Percentiles rank a stretch among this genome's conserved stretches.
Evolutionary conservation across 2,113 vertebrate genomes (phyloP).

Genomic region (Genyomyrus donnyi): DNA sequence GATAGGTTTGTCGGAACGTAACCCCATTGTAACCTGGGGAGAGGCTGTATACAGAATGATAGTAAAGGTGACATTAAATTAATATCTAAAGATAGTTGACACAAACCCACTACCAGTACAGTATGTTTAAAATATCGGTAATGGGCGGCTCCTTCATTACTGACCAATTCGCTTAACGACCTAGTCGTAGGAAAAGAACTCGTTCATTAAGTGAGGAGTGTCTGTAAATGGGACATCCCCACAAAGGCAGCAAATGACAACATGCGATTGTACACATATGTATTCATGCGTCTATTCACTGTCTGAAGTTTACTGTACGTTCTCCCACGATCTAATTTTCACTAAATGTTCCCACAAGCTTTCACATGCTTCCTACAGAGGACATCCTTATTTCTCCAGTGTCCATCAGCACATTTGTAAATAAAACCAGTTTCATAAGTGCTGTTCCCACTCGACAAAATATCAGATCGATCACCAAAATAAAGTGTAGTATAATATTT

Average conservation of each 20-base stretch:
- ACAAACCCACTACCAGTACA: too few species aligned
- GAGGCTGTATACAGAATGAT: too few species aligned
- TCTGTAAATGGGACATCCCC: background rate
- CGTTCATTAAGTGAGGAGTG: too few species aligned
- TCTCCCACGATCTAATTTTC: background rate
- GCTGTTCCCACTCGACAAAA: background rate
- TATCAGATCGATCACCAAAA: background rate
- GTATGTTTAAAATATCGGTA: too few species aligned
- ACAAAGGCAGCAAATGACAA: background rate
- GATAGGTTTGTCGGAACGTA: too few species aligned
- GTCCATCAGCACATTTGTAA: background rate
- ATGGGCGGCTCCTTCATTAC: background rate
- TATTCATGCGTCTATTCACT: background rate
- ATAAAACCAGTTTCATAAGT: background rate
- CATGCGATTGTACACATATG: background rate
- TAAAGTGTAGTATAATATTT: background rate
- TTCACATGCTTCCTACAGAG: background rate
- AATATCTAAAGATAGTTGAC: too few species aligned
- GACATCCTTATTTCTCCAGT: background rate
- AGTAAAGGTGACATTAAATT: too few species aligned
- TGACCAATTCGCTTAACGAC: background rate
- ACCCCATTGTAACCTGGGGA: too few species aligned
- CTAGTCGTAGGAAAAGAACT: background rate
- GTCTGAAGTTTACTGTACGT: background rate
- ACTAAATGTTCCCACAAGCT: background rate